These are phyloP conservation scores for Linyphia triangularis DNA, from an alignment of 2,888 invertebrate species.

Conservation along the genomic window DNA sequence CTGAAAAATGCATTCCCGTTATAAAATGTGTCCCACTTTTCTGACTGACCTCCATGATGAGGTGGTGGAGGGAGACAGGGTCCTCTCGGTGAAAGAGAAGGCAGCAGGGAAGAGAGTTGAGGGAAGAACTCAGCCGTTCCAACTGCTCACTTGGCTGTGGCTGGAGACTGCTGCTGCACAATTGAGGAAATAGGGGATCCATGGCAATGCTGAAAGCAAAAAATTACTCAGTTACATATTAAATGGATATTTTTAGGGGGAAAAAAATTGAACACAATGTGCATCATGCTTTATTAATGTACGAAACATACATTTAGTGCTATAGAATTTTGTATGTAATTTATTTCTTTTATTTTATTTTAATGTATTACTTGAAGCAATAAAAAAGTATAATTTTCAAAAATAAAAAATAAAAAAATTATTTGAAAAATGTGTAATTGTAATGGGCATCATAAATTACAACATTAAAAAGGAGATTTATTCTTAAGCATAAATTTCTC, in stretches of 20 bases:
- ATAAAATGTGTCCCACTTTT: too few species aligned
- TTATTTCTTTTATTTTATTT: too few species aligned
- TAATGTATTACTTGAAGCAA: neutral
- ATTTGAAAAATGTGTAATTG: too few species aligned
- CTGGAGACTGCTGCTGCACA: slow-evolving; percentile 84
- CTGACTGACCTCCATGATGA: slow-evolving; percentile 88
- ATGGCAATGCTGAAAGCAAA: slow-evolving; percentile 87
- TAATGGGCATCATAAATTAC: too few species aligned
- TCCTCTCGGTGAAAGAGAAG: slow-evolving; percentile 89
- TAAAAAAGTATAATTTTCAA: neutral
- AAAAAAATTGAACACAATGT: neutral
- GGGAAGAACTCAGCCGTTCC: slow-evolving; percentile 83
- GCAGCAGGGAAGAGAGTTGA: slow-evolving; percentile 94
- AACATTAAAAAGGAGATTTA: too few species aligned
- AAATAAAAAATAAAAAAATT: neutral
- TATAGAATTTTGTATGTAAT: too few species aligned
- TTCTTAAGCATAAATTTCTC: too few species aligned
- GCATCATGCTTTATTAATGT: too few species aligned
- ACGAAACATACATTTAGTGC: too few species aligned
- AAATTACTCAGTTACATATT: neutral
- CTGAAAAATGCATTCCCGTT: neutral
- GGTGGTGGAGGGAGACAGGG: slow-evolving; percentile 88
- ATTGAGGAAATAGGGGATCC: slow-evolving; percentile 94
- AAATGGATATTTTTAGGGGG: neutral
- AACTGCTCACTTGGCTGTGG: slow-evolving; percentile 46